Evolutionary conservation across 2,888 invertebrate species (phyloP), one percentile per base, ranked within the genome.

Genomic region (Chouioia cunea): DNA sequence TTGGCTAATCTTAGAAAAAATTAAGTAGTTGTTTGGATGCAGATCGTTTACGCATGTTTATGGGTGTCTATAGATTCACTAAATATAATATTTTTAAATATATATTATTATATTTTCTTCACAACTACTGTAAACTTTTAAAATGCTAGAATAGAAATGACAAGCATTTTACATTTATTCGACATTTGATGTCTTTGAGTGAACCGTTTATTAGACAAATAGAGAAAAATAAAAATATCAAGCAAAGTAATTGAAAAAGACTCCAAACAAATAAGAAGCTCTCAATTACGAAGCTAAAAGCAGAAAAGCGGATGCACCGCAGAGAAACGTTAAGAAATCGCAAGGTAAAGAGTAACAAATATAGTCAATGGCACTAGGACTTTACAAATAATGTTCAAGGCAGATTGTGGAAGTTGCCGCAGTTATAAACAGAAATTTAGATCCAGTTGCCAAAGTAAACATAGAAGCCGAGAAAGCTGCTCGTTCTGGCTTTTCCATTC

Each of bases 361-460:
- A 56, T 48, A 59, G 50, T 46, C 43, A 47, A 58, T 52, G 20
- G 54, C 36, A 47, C 27, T 22, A 62, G 57, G 74, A 71, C 74
- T 65, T 46, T 62, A 74, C 75, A 77, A 80, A 80, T 79, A 80
- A 81, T 80, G 79, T 81, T 81, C 76, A 80, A 79, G 78, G 76
- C 77, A 75, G 76, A 71, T 64, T 77, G 77, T 77, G 76, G 78
- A 79, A 81, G 79, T 81, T 81, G 77, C 74, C 75, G 77, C 78
- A 79, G 78, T 81, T 82, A 82, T 82, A 82, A 81, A 82, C 82
- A 81, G 80, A 81, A 81, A 82, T 82, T 82, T 80, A 81, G 80
- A 81, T 81, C 79, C 78, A 80, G 79, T 82, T 81, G 81, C 78
- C 77, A 80, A 82, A 81, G 81, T 81, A 81, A 82, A 81, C 78